Percentiles rank a stretch among this genome's conserved stretches.
These are phyloP conservation scores for Sussaba pulchella DNA, from an alignment of 2,888 invertebrate species.

Conservation along the genomic window DNA sequence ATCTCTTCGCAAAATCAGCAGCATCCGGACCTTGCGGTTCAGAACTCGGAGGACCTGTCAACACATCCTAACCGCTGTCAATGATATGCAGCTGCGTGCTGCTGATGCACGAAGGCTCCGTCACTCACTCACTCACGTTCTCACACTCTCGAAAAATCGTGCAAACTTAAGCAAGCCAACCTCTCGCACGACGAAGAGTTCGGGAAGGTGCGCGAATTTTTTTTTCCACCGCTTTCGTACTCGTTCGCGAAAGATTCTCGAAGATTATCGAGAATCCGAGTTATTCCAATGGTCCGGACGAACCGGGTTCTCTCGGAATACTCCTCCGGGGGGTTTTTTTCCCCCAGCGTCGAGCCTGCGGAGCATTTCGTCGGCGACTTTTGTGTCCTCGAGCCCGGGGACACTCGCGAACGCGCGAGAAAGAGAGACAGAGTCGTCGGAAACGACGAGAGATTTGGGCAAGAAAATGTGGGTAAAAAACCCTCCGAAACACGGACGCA, in stretches of 20 bases:
- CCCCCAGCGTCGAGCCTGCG: background rate
- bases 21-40: background rate
- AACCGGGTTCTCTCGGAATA: conserved; percentile 46
- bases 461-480: conserved; percentile 26
- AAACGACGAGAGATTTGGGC: conserved; percentile 28
- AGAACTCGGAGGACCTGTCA: background rate
- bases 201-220: conserved; percentile 28
- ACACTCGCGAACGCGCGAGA: conserved; percentile 13
- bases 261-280: conserved; percentile 70
- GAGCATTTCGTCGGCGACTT: conserved; percentile 42
- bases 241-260: conserved; percentile 62
- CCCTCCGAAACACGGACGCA: no score
- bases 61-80: background rate
- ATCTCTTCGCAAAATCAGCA: background rate
- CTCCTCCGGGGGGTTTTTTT: conserved; percentile 30
- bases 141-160: background rate
- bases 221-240: conserved; percentile 41
- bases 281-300: conserved; percentile 56
- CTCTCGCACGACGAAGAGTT: conserved; percentile 4
- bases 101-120: background rate
- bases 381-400: conserved; percentile 18
- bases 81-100: background rate
- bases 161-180: background rate
- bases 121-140: background rate
- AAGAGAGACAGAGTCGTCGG: conserved; percentile 9